Conservation (phyloP, 92 coral and sea anemone species). For the Epizoanthus scotinus region DNA sequence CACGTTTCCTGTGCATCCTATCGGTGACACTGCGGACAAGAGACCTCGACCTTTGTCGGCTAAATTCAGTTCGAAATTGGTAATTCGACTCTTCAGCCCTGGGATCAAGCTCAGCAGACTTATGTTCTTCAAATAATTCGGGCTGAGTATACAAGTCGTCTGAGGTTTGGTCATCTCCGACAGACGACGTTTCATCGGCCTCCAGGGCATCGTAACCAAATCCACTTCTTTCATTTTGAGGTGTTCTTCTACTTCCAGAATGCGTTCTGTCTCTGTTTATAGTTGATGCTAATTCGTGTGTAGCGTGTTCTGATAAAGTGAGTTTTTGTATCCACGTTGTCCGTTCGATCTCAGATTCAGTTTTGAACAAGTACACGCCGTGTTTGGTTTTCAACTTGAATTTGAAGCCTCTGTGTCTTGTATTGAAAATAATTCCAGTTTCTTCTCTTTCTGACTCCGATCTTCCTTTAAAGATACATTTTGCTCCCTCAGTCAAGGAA, state of each 20-base stretch:
- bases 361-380: conserved; percentile 75
- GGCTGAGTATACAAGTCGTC: no score
- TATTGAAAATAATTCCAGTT: neutral
- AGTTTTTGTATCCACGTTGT: conserved; percentile 54
- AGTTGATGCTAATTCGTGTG: neutral
- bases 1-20: conserved; percentile 21
- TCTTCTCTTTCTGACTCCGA: conserved; percentile 8
- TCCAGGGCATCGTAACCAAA: conserved; percentile 14
- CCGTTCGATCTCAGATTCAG: conserved; percentile 61
- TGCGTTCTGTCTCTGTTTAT: neutral
- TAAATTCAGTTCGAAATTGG: neutral
- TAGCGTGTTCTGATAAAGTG: neutral
- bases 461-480: conserved; percentile 49
- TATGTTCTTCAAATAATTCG: no score
- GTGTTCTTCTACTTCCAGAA: neutral
- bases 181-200: neutral
- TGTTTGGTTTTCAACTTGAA: conserved; percentile 67
- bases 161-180: neutral
- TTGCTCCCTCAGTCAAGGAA: conserved; percentile 54
- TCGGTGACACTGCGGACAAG: neutral
- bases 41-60: conserved; percentile 13
- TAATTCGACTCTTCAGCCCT: neutral
- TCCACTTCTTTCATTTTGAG: neutral
- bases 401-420: conserved; percentile 47
- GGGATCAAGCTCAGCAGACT: no score